Percentiles rank a stretch among this genome's conserved stretches.
phyloP scores from a whole-genome alignment of 2,113 vertebrate genomes.

The Aphyosemion australe region DNA sequence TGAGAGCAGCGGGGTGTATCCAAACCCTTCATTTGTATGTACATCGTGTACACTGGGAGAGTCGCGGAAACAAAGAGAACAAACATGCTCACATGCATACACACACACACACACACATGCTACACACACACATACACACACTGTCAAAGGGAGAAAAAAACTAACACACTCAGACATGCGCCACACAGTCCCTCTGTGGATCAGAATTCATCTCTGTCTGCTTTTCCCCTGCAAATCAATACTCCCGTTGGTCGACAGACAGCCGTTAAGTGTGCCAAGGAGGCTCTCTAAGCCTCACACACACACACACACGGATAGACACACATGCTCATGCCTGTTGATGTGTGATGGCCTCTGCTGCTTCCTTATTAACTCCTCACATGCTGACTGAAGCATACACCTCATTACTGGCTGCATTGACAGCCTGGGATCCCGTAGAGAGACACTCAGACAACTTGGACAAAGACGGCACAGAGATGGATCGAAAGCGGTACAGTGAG shows the following conservation, averaged over 20 bases:
- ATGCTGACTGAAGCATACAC: conserved; percentile 73
- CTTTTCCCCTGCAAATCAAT: conserved; percentile 76
- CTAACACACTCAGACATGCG: conserved; percentile 41
- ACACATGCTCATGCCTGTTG: conserved; percentile 64
- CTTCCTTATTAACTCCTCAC: conserved; percentile 81
- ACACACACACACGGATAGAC: conserved; percentile 28
- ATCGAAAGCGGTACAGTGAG: conserved; percentile 32
- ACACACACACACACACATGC: conserved; percentile 3
- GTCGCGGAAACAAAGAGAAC: conserved; percentile 69
- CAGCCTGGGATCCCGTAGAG: conserved; percentile 58
- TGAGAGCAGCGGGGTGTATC: conserved; percentile 73
- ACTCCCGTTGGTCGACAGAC: conserved; percentile 62
- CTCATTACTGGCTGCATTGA: conserved; percentile 74
- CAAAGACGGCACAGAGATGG: conserved; percentile 42
- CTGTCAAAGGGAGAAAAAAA: neutral
- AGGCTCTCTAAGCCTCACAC: conserved; percentile 48
- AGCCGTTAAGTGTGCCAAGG: conserved; percentile 67
- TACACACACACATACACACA: conserved; percentile 10
- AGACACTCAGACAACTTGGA: conserved; percentile 43
- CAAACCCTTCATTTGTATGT: conserved; percentile 78
- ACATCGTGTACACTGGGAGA: conserved; percentile 60
- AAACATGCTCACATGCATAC: conserved; percentile 56
- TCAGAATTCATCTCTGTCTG: conserved; percentile 77
- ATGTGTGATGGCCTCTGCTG: conserved; percentile 72
- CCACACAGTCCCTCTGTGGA: conserved; percentile 59